Conservation (phyloP, 1,140 invertebrate genomes). For the Halictus rubicundus region DNA sequence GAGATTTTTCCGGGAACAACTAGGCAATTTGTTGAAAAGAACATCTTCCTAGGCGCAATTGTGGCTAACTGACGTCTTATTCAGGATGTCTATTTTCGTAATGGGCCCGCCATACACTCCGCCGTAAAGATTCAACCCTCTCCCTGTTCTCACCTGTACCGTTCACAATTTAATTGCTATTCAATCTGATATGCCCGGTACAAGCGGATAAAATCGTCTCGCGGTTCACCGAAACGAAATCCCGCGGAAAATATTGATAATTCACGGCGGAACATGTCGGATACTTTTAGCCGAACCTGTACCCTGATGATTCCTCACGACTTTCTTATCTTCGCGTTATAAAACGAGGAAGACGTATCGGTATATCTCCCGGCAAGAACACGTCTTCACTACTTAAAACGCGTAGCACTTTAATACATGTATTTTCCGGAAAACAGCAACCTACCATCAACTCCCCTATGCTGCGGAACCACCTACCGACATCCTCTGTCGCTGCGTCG, state of each 20-base stretch:
- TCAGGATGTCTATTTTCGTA: too few species aligned
- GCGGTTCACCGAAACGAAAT: too few species aligned
- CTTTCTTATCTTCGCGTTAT: constrained; percentile 3
- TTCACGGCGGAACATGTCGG: background rate
- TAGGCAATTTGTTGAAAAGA: too few species aligned
- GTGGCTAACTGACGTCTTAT: too few species aligned
- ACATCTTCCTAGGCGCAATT: too few species aligned
- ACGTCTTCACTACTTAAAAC: constrained; percentile 4
- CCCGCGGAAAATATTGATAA: background rate
- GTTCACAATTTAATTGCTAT: too few species aligned
- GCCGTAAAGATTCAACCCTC: too few species aligned
- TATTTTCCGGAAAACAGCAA: constrained; percentile 6
- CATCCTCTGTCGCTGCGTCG: constrained; percentile 1
- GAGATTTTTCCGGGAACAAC: too few species aligned
- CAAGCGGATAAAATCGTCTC: too few species aligned
- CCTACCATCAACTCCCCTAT: background rate
- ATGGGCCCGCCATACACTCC: too few species aligned
- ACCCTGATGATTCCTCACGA: background rate
- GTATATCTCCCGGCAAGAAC: constrained; percentile 5
- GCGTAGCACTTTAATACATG: constrained; percentile 1
- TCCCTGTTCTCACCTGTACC: too few species aligned
- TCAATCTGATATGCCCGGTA: too few species aligned
- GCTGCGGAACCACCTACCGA: background rate
- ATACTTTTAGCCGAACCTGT: background rate
- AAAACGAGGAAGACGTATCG: constrained; percentile 5